Conservation (phyloP, 2,797 vertebrate species). For the Crenichthys baileyi region DNA sequence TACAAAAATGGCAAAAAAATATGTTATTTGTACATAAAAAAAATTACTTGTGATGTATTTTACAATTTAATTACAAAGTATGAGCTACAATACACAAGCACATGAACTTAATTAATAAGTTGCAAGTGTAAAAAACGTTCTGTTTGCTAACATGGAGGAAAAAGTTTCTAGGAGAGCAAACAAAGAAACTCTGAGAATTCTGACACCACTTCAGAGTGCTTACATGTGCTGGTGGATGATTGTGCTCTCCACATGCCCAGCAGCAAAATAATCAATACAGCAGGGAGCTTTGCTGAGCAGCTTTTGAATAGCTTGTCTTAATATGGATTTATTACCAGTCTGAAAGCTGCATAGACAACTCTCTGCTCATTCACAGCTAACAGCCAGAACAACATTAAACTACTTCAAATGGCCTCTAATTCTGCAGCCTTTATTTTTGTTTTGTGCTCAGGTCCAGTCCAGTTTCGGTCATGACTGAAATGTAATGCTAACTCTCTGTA, state of each 20-base stretch:
- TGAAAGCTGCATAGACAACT: constrained; percentile 7
- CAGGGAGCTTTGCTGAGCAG: constrained; percentile 11
- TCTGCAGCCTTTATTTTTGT: background rate
- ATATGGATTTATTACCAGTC: constrained; percentile 29
- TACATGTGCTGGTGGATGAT: background rate
- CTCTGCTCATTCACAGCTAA: constrained; percentile 6
- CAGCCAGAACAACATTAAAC: constrained; percentile 5
- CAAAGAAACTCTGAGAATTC: background rate
- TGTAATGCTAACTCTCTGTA: constrained; percentile 3
- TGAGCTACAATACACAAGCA: background rate
- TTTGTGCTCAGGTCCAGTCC: background rate
- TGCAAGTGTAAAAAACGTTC: background rate
- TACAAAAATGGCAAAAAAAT: no score
- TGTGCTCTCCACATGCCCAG: background rate
- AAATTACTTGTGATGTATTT: no score
- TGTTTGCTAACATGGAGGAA: background rate
- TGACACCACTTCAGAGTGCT: fast-evolving
- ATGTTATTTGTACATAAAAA: no score
- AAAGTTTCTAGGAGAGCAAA: background rate
- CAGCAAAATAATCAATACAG: constrained; percentile 29
- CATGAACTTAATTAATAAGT: background rate
- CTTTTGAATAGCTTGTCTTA: constrained; percentile 8
- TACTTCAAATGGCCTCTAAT: background rate
- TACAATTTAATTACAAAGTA: no score
- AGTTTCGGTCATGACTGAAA: constrained; percentile 11